phyloP scores from a whole-genome alignment of 2,888 invertebrate genomes.

The Chrysomela aeneicollis region DNA sequence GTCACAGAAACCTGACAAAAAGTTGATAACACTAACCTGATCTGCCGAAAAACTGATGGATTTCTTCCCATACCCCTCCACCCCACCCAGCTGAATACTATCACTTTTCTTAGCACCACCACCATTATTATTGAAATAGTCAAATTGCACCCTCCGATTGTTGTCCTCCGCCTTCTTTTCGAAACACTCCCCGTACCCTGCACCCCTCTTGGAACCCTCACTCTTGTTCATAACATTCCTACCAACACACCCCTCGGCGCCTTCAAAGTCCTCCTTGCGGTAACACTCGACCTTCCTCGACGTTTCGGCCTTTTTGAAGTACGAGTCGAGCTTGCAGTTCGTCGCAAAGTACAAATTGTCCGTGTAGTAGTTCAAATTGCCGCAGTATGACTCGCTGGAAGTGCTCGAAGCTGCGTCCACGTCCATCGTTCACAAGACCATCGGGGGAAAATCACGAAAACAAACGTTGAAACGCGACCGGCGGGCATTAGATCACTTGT shows the following conservation, averaged over 20 bases:
- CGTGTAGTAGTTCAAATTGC: slow-evolving; percentile 53
- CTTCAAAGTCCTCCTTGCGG: slow-evolving; percentile 42
- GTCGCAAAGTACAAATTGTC: slow-evolving; percentile 53
- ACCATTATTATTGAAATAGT: slow-evolving; percentile 52
- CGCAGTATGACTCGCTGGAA: slow-evolving; percentile 56
- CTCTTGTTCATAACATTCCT: slow-evolving; percentile 34
- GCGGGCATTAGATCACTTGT: slow-evolving; percentile 38
- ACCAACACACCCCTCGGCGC: slow-evolving; percentile 31
- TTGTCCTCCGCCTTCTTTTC: slow-evolving; percentile 32
- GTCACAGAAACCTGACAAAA: too few relatives aligned
- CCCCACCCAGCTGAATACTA: slow-evolving; percentile 54
- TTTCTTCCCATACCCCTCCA: slow-evolving; percentile 59
- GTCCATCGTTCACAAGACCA: slow-evolving; percentile 39
- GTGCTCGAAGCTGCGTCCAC: slow-evolving; percentile 52
- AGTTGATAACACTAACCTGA: slow-evolving; percentile 67
- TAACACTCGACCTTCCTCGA: slow-evolving; percentile 48
- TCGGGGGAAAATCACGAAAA: slow-evolving; percentile 22
- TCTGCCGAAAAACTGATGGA: slow-evolving; percentile 59
- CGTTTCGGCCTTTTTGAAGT: slow-evolving; percentile 46
- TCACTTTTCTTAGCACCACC: slow-evolving; percentile 35
- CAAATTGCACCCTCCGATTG: slow-evolving; percentile 43
- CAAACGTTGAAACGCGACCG: slow-evolving; percentile 29
- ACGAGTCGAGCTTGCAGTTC: slow-evolving; percentile 53
- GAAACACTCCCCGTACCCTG: slow-evolving; percentile 34
- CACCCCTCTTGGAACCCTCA: slow-evolving; percentile 31